A percentile compares a stretch with the other conserved stretches of the same genome.
Evolutionary conservation across 2,797 vertebrate genomes (phyloP).

Genomic region (Sebastes dallii): DNA sequence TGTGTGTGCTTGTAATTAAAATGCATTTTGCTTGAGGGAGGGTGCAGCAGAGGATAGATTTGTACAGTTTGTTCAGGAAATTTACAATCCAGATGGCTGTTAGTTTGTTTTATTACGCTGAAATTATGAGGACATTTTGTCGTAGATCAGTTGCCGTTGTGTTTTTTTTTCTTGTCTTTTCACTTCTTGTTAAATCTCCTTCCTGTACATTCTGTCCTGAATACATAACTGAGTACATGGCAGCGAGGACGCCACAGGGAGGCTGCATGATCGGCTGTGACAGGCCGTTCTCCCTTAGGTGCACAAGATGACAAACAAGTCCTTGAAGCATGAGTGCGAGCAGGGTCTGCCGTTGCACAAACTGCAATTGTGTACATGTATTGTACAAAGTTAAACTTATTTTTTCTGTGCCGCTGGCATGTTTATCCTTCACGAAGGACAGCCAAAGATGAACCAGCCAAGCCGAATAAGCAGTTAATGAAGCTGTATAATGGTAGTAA

Average conservation of each 20-base stretch:
- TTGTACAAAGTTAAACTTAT: slow-evolving; percentile 10
- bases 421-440: slow-evolving; percentile 5
- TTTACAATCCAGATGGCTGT: background rate
- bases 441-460: background rate
- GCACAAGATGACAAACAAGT: background rate
- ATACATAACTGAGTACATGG: slow-evolving; percentile 20
- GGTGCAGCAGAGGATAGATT: background rate
- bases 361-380: background rate
- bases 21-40: background rate
- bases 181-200: background rate
- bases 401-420: background rate
- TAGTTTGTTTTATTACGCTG: background rate
- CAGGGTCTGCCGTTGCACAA: background rate
- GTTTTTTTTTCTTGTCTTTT: background rate
- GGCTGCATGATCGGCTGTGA: slow-evolving; percentile 37
- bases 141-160: background rate
- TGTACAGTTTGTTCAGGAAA: background rate
- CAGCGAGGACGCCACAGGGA: background rate
- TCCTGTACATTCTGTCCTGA: slow-evolving; percentile 53
- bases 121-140: background rate
- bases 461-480: slow-evolving; percentile 21
- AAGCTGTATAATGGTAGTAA: background rate
- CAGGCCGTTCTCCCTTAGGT: slow-evolving; percentile 15
- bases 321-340: slow-evolving; percentile 3
- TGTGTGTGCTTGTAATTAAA: slow-evolving; percentile 5